Percentiles rank a stretch among this genome's conserved stretches.
phyloP scores from a whole-genome alignment of 2,113 vertebrate species.

The Dissostichus mawsoni region DNA sequence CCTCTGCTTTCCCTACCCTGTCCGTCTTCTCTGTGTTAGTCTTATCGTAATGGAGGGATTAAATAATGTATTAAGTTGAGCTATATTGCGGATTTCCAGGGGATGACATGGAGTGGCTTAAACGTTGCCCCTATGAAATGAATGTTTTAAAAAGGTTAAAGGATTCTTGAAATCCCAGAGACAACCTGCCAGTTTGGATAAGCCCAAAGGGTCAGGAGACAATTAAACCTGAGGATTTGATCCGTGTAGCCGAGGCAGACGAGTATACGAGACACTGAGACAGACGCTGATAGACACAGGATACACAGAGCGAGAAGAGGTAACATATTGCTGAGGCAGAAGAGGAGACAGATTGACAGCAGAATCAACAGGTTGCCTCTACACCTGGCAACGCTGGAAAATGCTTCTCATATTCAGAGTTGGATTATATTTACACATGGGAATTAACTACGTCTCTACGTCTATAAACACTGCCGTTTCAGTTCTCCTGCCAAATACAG shows the following conservation, averaged over 20 bases:
- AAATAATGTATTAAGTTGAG: slow-evolving; percentile 56
- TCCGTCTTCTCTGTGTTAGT: slow-evolving; percentile 29
- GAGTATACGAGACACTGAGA: slow-evolving; percentile 2
- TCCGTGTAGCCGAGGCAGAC: slow-evolving; percentile 28
- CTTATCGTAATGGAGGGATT: slow-evolving; percentile 64
- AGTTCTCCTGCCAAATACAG: neutral
- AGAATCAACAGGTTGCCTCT: slow-evolving; percentile 34
- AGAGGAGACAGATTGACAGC: slow-evolving; percentile 31
- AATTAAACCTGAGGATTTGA: slow-evolving; percentile 64
- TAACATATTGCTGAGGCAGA: slow-evolving; percentile 11
- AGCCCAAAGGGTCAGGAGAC: slow-evolving; percentile 51
- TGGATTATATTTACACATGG: slow-evolving; percentile 30
- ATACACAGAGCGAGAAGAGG: neutral
- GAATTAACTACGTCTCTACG: neutral
- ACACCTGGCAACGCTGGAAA: slow-evolving; percentile 34
- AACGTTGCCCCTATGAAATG: slow-evolving; percentile 29
- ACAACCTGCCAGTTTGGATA: slow-evolving; percentile 36
- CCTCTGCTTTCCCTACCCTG: slow-evolving; percentile 5
- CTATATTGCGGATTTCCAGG: slow-evolving; percentile 32
- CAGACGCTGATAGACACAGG: too few species aligned
- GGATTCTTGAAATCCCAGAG: slow-evolving; percentile 50
- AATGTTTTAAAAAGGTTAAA: slow-evolving; percentile 53
- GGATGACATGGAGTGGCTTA: slow-evolving; percentile 55
- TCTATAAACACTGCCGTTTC: neutral
- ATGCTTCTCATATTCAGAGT: slow-evolving; percentile 25